These are phyloP conservation scores for Camptogramma bilineatum DNA, from an alignment of 2,888 invertebrate genomes.

Conservation along the genomic window DNA sequence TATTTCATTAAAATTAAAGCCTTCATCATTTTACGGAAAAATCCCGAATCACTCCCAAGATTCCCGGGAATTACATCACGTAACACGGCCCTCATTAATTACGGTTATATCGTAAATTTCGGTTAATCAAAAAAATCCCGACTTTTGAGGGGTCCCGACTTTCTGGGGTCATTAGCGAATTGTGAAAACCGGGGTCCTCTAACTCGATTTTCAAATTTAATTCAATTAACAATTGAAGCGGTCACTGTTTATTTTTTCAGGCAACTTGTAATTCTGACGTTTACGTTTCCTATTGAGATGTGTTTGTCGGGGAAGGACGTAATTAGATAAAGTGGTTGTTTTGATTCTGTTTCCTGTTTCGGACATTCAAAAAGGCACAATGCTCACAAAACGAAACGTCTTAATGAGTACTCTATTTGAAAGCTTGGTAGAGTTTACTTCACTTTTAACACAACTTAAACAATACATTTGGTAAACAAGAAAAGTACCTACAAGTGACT, in stretches of 20 bases:
- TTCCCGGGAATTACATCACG: slow-evolving; percentile 51
- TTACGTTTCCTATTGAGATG: slow-evolving; percentile 58
- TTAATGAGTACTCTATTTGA: not conserved
- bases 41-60: slow-evolving; percentile 57
- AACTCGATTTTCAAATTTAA: slow-evolving; percentile 77
- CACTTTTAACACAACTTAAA: too few species aligned
- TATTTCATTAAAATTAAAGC: slow-evolving; percentile 43
- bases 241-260: slow-evolving; percentile 74
- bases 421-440: too few species aligned
- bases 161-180: slow-evolving; percentile 67
- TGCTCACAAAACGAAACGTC: not conserved
- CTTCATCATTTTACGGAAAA: slow-evolving; percentile 49
- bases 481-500: too few species aligned
- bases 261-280: slow-evolving; percentile 65
- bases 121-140: slow-evolving; percentile 73
- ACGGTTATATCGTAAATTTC: slow-evolving; percentile 69
- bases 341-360: slow-evolving; percentile 26
- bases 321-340: slow-evolving; percentile 42
- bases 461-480: too few species aligned
- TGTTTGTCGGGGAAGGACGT: slow-evolving; percentile 46
- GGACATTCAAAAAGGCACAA: not conserved
- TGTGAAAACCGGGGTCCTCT: slow-evolving; percentile 56
- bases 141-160: slow-evolving; percentile 55
- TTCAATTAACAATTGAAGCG: slow-evolving; percentile 82
- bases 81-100: slow-evolving; percentile 70